Evolutionary conservation across 2,113 vertebrate genomes (phyloP), one percentile per base, ranked within the genome.

Genomic region (Perognathus longimembris): DNA sequence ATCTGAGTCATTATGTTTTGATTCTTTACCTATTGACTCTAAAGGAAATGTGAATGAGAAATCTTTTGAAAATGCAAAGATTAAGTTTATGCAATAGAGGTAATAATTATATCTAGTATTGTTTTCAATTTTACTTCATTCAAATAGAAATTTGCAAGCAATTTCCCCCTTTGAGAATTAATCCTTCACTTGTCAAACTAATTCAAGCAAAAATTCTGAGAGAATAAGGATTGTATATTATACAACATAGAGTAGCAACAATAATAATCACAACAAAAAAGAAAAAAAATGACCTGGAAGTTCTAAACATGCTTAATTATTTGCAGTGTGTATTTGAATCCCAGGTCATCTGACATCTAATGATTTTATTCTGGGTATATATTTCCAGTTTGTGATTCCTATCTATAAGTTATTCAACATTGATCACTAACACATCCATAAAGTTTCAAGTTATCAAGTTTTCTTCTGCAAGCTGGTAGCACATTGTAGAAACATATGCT

Each of bases 401-500:
- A 22, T 30, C 17, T 22, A 38, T 89, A 61, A 85, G 1, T 70
- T 80, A 26, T 64, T n/a, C 6, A 11, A 71, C 95, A 11, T 66
- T 69, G 36, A 63, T 89, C 8, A 76, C 1, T 82, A 79, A 75
- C 54, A 76, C 32, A 88, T 36, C 45, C 80, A 38, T 14, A 71
- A 57, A 63, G 50, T 71, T 91, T 89, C 42, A 85, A 57, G 11
- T n/a, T 83, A 30, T 86, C 30, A 83, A 32, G 4, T 73, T 86
- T 63, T 80, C 14, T 94, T 61, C 63, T 61, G 94, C 87, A 95
- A 95, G 73, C 26, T 67, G 38, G 6, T 88, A 32, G 4, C 21
- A 84, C 71, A 90, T 28, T 67, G 54, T 61, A 92, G 28, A 78
- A 66, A 11, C 79, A 74, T 67, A 34, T 11, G 2, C 18, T 11